Base-by-base conservation (phyloP, 1,140 invertebrate species). In the Euwallacea similis region DNA sequence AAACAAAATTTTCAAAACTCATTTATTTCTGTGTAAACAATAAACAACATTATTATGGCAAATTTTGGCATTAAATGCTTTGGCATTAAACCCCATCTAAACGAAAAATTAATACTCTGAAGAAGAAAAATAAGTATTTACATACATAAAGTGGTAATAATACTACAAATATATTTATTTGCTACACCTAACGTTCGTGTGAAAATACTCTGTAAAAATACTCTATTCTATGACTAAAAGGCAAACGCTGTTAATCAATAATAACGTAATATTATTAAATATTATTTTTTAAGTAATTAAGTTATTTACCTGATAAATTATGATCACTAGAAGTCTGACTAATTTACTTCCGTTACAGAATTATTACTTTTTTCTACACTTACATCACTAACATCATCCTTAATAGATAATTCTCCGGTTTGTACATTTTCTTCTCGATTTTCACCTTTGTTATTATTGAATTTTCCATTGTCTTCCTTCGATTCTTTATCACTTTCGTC, bases 401-500 rank as follows among this genome's bases (percentile, higher is more conserved):
- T 70, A 61, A 76, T 69, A 41, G 71, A 67, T 69, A 79, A 43
- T 75, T 87, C 86, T 54, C 86, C 86, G 6, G 85, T 87, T 70
- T 83, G 84, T n/a, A 84, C 81, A 79, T 87, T 84, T 6, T 87
- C 81, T 69, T 83, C 85, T 9, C 86, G 76, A 74, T 84, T 87
- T 65, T 86, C 84, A 66, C 83, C 83, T 15, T 77, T 75, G 42
- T 79, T 79, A 73, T 82, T 82, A 73, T 74, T 79, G 60, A 79
- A 79, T 70, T 71, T 70, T 61, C 74, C 70, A 1, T 73, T 54
- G 3, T 76, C 67, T 56, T 76, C 68, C 42, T 75, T 67, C 33
- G 67, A 76, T 11, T 79, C 72, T 0, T 78, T 15, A 77, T 76
- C 77, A 62, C 76, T 79, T 81, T 79, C 80, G 81, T 76, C 83